Evolutionary conservation across 2,797 vertebrate species (phyloP).

Genomic region (Anguilla marmorata): DNA sequence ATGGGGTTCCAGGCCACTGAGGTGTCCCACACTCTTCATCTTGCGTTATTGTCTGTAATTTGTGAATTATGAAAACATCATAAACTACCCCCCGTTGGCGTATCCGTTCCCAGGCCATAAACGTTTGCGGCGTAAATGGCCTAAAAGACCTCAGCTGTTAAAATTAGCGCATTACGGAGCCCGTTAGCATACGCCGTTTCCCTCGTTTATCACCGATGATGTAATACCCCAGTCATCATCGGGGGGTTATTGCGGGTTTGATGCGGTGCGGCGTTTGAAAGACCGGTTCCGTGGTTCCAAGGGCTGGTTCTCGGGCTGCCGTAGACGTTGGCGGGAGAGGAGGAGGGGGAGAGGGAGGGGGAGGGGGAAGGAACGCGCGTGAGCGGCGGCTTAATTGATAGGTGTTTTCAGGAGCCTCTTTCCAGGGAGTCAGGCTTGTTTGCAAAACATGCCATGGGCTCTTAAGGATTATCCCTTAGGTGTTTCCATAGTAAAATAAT

Average conservation of each 20-base stretch:
- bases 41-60: slow-evolving; percentile 66
- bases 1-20: slow-evolving; percentile 66
- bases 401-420: slow-evolving; percentile 12
- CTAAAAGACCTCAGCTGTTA: slow-evolving; percentile 17
- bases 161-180: not conserved
- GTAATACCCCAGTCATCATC: not conserved
- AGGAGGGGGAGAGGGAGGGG: not conserved
- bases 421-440: slow-evolving; percentile 53
- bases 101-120: slow-evolving; percentile 64
- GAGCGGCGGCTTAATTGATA: slow-evolving; percentile 22
- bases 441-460: slow-evolving; percentile 63
- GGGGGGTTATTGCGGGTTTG: not conserved
- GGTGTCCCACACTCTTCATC: slow-evolving; percentile 65
- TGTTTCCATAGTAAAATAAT: slow-evolving; percentile 73
- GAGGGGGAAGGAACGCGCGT: no score
- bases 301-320: not conserved
- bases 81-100: slow-evolving; percentile 78
- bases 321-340: not conserved
- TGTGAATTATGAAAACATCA: slow-evolving; percentile 80
- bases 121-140: not conserved
- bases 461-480: slow-evolving; percentile 67
- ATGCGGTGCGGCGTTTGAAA: not conserved
- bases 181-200: not conserved
- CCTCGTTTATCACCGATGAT: slow-evolving; percentile 11
- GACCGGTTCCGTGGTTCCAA: not conserved